Evolutionary conservation across 2,113 vertebrate species (phyloP), one percentile per base, ranked within the genome.

Genomic region (Prionailurus bengalensis): DNA sequence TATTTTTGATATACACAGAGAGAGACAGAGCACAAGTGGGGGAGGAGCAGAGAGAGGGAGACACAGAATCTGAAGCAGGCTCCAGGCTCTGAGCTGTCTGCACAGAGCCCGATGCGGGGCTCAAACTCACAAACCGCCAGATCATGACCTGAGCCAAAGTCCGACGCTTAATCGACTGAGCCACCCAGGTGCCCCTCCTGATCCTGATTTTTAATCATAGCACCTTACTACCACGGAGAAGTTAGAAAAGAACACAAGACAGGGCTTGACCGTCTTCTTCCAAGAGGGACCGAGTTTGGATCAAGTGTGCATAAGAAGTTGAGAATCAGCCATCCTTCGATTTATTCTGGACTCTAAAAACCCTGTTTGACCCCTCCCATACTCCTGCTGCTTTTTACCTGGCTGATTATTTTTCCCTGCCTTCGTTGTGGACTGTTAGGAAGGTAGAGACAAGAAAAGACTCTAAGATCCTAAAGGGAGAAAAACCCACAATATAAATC

Each of bases 91-190:
- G 53, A 55, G 53, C 16, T 16, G 53, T 55, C 53, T 4, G 53
- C 53, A 55, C 53, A 55, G 53, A 55, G 53, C 53, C 53, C 0
- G 53, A 55, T 2, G 55, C 5, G 17, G 55, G 55, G 55, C 55
- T 55, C 1, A 0, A 23, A 58, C 58, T 6, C 58, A 58, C 58
- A 17, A 7, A 58, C 19, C 7, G 19, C 7, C 2, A 58, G 21
- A 61, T 61, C 58, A 61, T 61, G 21, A 9, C 21, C 21, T 23
- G 58, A 61, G 58, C 58, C 1, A 0, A 61, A 61, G 58, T 61
- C 21, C 0, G 58, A 58, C 3, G 2, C 21, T 61, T 0, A 23
- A 61, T 7, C 0, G 19, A 61, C 0, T 61, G 58, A 61, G 58
- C 58, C 58, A 21, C 58, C 58, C 58, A 23, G 58, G 21, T 9